Conservation (phyloP, 2,888 invertebrate genomes). For the Eustalomyia histrio region DNA sequence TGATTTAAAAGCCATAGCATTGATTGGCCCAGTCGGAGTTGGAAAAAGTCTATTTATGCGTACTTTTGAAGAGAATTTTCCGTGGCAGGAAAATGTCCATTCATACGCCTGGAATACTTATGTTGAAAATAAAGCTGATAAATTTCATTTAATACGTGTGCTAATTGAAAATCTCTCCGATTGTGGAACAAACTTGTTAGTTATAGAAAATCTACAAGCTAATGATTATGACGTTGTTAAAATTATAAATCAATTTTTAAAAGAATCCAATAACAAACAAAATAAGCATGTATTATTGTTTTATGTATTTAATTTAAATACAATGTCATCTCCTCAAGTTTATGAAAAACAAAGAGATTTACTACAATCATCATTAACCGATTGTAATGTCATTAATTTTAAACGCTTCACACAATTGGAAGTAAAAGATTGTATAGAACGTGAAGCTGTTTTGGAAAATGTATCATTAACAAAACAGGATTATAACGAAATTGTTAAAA, state of each 20-base stretch:
- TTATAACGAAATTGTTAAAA: conserved; percentile 70
- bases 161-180: conserved; percentile 68
- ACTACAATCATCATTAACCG: conserved; percentile 64
- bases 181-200: conserved; percentile 76
- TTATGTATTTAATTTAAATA: conserved; percentile 74
- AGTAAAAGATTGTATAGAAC: conserved; percentile 72
- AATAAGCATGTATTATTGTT: conserved; percentile 70
- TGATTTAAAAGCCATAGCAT: conserved; percentile 69
- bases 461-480: conserved; percentile 66
- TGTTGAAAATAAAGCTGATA: conserved; percentile 57
- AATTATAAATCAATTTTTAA: conserved; percentile 67
- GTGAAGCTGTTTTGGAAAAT: conserved; percentile 68
- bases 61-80: conserved; percentile 71
- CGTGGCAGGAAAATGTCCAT: conserved; percentile 76
- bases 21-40: conserved; percentile 74
- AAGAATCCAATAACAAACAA: conserved; percentile 11
- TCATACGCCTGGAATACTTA: conserved; percentile 71
- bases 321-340: conserved; percentile 56
- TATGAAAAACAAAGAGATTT: conserved; percentile 64
- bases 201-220: conserved; percentile 74
- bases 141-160: conserved; percentile 53
- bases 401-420: conserved; percentile 68
- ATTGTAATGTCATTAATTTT: conserved; percentile 71
- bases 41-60: conserved; percentile 75
- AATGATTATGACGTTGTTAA: conserved; percentile 68